These are phyloP conservation scores for Lithosia quadra DNA, from an alignment of 2,888 invertebrate genomes.

Conservation along the genomic window DNA sequence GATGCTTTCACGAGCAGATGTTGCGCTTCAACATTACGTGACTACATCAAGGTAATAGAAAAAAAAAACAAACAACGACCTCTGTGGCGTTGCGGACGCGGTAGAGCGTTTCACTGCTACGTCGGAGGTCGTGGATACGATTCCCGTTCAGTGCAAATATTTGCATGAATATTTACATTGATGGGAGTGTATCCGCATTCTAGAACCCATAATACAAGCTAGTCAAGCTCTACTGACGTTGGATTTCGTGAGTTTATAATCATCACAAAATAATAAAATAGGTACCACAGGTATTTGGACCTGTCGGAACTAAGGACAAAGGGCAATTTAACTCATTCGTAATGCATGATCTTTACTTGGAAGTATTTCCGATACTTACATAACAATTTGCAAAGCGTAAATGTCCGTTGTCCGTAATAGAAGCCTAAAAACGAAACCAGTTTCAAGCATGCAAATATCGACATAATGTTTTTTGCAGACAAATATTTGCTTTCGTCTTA, in stretches of 20 bases:
- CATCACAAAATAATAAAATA: neutral
- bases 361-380: neutral
- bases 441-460: slow-evolving; percentile 24
- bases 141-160: slow-evolving; percentile 16
- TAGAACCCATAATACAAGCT: too few relatives aligned
- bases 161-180: neutral
- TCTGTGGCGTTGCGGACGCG: neutral
- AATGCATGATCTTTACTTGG: slow-evolving; percentile 10
- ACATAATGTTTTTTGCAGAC: slow-evolving; percentile 16
- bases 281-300: slow-evolving; percentile 18
- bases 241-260: neutral
- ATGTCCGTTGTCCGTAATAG: slow-evolving; percentile 12
- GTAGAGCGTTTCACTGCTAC: neutral
- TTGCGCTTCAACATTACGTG: slow-evolving; percentile 37
- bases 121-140: slow-evolving; percentile 19
- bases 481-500: slow-evolving; percentile 22
- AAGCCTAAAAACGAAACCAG: slow-evolving; percentile 13
- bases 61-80: slow-evolving; percentile 14
- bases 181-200: too few relatives aligned
- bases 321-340: slow-evolving; percentile 30
- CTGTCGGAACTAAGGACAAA: slow-evolving; percentile 32
- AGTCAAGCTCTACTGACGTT: neutral
- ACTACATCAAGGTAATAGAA: slow-evolving; percentile 33
- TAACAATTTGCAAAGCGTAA: neutral
- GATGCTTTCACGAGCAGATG: slow-evolving; percentile 44